These are phyloP conservation scores for Amphiprion clarkii DNA, from an alignment of 2,797 vertebrate genomes.

Conservation along the genomic window DNA sequence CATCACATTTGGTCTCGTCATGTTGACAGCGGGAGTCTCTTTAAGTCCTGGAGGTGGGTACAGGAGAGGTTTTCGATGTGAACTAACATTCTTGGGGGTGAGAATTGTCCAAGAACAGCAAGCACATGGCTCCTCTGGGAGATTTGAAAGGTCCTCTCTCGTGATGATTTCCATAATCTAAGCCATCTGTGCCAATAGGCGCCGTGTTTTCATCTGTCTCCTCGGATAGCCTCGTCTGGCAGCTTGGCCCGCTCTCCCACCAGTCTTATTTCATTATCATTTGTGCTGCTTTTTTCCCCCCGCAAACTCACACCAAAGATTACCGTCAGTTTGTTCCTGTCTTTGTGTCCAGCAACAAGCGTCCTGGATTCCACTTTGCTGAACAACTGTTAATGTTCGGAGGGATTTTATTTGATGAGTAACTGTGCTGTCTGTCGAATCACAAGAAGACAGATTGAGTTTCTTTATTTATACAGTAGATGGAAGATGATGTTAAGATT, in stretches of 20 bases:
- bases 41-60: constrained; percentile 58
- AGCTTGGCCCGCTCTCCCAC: constrained; percentile 49
- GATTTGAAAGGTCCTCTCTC: constrained; percentile 75
- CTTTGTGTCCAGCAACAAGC: constrained; percentile 33
- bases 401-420: neutral
- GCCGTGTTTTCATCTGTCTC: constrained; percentile 77
- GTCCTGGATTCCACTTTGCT: constrained; percentile 34
- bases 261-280: constrained; percentile 72
- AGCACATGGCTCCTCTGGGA: constrained; percentile 79
- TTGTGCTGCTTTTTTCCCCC: constrained; percentile 24
- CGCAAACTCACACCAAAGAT: constrained; percentile 48
- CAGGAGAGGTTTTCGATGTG: constrained; percentile 43
- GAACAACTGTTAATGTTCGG: constrained; percentile 8
- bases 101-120: constrained; percentile 85
- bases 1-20: constrained; percentile 62
- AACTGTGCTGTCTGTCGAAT: constrained; percentile 5
- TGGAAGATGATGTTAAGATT: constrained; percentile 5
- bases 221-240: constrained; percentile 58
- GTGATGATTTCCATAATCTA: constrained; percentile 83
- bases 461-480: constrained; percentile 1
- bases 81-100: constrained; percentile 78
- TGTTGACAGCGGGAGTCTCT: constrained; percentile 75
- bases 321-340: constrained; percentile 53
- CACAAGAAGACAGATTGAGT: constrained; percentile 2
- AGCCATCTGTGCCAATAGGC: constrained; percentile 87